These are phyloP conservation scores for Cariama cristata DNA, from an alignment of 2,113 vertebrate species.

Conservation along the genomic window DNA sequence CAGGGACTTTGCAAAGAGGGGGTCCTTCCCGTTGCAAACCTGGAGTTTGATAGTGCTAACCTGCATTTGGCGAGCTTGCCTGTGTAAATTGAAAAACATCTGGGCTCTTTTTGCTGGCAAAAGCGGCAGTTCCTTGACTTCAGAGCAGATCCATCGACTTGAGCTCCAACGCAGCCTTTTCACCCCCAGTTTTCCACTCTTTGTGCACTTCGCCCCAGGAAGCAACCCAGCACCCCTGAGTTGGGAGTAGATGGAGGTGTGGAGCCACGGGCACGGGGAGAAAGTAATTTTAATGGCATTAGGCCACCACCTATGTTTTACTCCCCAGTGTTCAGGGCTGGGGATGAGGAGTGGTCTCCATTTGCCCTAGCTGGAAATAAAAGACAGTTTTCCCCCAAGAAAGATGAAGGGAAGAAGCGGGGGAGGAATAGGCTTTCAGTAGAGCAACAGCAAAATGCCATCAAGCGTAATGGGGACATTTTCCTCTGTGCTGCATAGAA, in stretches of 20 bases:
- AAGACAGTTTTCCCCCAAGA: not conserved
- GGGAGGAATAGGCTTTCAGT: not conserved
- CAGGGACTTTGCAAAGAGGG: slow-evolving; percentile 42
- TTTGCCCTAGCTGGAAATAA: not conserved
- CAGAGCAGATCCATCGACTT: slow-evolving; percentile 52
- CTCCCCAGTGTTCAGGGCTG: not conserved
- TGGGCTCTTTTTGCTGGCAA: slow-evolving; percentile 75
- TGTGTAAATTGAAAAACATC: slow-evolving; percentile 76
- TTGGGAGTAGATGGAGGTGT: fast-evolving
- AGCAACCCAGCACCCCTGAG: not conserved
- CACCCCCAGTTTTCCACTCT: slow-evolving; percentile 52
- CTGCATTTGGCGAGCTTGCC: slow-evolving; percentile 59
- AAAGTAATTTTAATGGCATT: not conserved
- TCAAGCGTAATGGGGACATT: not conserved
- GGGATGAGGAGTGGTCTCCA: not conserved
- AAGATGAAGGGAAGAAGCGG: not conserved
- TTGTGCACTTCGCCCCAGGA: not conserved
- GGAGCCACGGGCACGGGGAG: not conserved
- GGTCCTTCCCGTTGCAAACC: slow-evolving; percentile 27
- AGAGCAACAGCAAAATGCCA: not conserved
- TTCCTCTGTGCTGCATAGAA: not conserved
- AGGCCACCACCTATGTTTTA: not conserved
- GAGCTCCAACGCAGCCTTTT: slow-evolving; percentile 42
- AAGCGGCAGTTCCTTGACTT: slow-evolving; percentile 68
- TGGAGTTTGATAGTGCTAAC: slow-evolving; percentile 59